Evolutionary conservation across 1,140 invertebrate species (phyloP).

Genomic region (Panagrolaimus sp.): DNA sequence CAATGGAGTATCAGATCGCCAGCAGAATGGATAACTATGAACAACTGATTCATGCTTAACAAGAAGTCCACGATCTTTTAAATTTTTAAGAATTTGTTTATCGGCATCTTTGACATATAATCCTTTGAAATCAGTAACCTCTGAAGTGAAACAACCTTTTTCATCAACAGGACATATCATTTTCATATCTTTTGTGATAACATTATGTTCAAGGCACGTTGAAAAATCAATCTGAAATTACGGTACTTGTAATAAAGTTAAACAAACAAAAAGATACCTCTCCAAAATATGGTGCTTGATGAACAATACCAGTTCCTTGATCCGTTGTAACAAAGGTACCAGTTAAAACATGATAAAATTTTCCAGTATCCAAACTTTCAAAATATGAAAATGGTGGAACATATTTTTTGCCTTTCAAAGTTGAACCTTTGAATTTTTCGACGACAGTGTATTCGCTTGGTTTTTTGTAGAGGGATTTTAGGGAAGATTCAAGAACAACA

Average conservation of each 20-base stretch:
- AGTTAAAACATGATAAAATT: constrained; percentile 76
- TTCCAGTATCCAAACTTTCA: constrained; percentile 60
- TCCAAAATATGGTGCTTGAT: constrained; percentile 97
- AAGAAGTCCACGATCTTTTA: constrained; percentile 73
- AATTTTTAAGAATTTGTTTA: constrained; percentile 75
- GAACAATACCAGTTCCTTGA: constrained; percentile 95
- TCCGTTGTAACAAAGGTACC: constrained; percentile 92
- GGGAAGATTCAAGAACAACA: constrained; percentile 82
- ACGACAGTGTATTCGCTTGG: constrained; percentile 59
- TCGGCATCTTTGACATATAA: constrained; percentile 85
- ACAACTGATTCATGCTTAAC: constrained; percentile 68
- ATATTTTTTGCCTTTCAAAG: constrained; percentile 77
- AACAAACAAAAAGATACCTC: constrained; percentile 65
- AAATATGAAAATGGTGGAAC: constrained; percentile 89
- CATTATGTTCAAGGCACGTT: constrained; percentile 74
- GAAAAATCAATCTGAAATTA: constrained; percentile 72
- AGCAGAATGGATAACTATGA: constrained; percentile 97
- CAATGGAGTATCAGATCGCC: constrained; percentile 95
- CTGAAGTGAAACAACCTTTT: constrained; percentile 76
- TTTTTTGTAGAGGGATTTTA: constrained; percentile 73
- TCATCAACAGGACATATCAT: constrained; percentile 90
- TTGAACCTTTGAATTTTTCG: constrained; percentile 70
- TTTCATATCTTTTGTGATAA: constrained; percentile 69
- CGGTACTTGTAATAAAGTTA: constrained; percentile 14
- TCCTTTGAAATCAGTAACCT: constrained; percentile 81